Base-by-base conservation (phyloP, 2,888 invertebrate genomes). In the Chymomyza procnemis region DNA sequence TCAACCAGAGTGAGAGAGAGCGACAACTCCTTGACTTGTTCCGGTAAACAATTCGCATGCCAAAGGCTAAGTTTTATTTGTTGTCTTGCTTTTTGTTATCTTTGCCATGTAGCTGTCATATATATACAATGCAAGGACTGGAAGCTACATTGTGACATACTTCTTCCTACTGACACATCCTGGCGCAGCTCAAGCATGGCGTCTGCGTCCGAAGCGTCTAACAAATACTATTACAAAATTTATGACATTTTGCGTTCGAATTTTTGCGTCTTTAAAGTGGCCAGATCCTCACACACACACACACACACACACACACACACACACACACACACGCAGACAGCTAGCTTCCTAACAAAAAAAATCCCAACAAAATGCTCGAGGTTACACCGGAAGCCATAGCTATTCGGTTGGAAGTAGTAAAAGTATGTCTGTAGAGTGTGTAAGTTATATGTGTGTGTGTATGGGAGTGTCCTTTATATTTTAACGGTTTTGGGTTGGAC, bases 331-430 rank as follows among this genome's bases (percentile, higher is more conserved):
- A n/a, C n/a, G n/a, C n/a, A n/a, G n/a, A n/a, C n/a, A n/a, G n/a
- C n/a, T n/a, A n/a, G n/a, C n/a, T n/a, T n/a, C n/a, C n/a, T n/a
- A 9, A 64, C 19, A 59, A 66, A 68, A 70, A 73, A 79, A 79
- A 80, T 80, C 87, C 87, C 87, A 85, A 85, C 85, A 78, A 68
- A 85, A 75, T 66, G 76, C 83, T 74, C 71, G 78, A 76, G 78
- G 87, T 75, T 78, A 87, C 78, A 67, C 50, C 47, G 18, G 59
- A 61, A 71, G 79, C 75, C 76, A 69, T 69, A 61, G 62, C 62
- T 58, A 65, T 62, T 79, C 61, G 57, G 65, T 54, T 74, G 76
- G 83, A 81, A 84, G 81, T 84, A 79, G 87, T 82, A 85, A 82
- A 85, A 82, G 59, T 74, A 66, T 78, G 34, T 41, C 6, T 12